These are phyloP conservation scores for Babylonia areolata DNA, from an alignment of 1,140 invertebrate genomes.

Conservation along the genomic window DNA sequence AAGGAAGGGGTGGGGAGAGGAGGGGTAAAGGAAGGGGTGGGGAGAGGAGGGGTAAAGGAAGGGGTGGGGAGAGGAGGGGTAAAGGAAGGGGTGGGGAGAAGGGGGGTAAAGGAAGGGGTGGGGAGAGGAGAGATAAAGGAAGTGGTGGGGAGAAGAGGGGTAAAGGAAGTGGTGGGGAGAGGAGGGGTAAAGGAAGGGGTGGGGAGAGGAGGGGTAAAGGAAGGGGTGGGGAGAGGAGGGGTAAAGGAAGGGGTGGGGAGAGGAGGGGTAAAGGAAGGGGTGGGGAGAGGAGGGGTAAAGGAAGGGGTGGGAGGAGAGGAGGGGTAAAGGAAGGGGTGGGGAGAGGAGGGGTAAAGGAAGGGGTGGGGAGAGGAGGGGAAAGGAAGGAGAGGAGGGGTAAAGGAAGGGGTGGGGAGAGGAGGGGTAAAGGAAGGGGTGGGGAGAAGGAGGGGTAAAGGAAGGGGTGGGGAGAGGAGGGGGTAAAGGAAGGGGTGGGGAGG, in stretches of 20 bases:
- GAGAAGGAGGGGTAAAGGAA: neutral
- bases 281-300: neutral
- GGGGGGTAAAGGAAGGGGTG: neutral
- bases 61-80: neutral
- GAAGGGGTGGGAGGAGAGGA: neutral
- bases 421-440: constrained; percentile 27
- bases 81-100: neutral
- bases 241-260: neutral
- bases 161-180: neutral
- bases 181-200: neutral
- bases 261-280: neutral
- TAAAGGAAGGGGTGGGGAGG: neutral
- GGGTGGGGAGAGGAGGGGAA: neutral
- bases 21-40: neutral
- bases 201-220: neutral
- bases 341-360: neutral
- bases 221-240: neutral
- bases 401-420: constrained; percentile 19
- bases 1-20: neutral
- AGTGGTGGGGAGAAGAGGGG: neutral
- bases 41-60: neutral
- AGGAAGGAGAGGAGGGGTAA: neutral
- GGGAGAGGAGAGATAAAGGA: neutral
- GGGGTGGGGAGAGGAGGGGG: no score
- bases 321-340: neutral